These are phyloP conservation scores for Archips crataeganus DNA, from an alignment of 2,888 invertebrate genomes.

Conservation along the genomic window DNA sequence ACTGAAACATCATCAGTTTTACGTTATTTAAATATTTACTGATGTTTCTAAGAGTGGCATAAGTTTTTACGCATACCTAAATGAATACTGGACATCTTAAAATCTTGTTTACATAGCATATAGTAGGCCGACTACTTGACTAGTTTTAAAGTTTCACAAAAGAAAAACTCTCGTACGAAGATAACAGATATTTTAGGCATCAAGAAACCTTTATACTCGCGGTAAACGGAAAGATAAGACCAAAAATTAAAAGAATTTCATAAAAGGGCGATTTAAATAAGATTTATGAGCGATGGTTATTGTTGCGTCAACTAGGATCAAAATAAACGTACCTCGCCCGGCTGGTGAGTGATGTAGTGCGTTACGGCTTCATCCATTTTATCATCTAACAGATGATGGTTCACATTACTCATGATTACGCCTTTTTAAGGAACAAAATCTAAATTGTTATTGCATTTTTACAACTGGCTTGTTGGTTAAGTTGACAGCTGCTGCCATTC, in stretches of 20 bases:
- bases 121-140: too few relatives aligned
- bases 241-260: neutral
- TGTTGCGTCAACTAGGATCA: conserved; percentile 39
- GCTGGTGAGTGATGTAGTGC: conserved; percentile 77
- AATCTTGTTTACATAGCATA: neutral
- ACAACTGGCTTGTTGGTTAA: conserved; percentile 50
- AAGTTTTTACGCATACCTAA: too few relatives aligned
- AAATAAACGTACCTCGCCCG: conserved; percentile 64
- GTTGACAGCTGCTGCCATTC: conserved; percentile 58
- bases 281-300: conserved; percentile 8
- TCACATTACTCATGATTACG: conserved; percentile 67
- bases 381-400: conserved; percentile 65
- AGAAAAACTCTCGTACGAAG: neutral
- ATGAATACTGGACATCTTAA: too few relatives aligned
- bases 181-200: neutral
- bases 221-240: neutral
- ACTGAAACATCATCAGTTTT: too few relatives aligned
- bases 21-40: too few relatives aligned
- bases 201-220: neutral
- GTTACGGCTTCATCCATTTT: conserved; percentile 80
- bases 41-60: too few relatives aligned
- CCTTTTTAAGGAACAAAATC: conserved; percentile 38
- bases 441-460: conserved; percentile 51
- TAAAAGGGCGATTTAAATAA: conserved; percentile 15
- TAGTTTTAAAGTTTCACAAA: too few relatives aligned